Conservation (phyloP, 2,113 vertebrate genomes). For the Psittacula cyanocephala region DNA sequence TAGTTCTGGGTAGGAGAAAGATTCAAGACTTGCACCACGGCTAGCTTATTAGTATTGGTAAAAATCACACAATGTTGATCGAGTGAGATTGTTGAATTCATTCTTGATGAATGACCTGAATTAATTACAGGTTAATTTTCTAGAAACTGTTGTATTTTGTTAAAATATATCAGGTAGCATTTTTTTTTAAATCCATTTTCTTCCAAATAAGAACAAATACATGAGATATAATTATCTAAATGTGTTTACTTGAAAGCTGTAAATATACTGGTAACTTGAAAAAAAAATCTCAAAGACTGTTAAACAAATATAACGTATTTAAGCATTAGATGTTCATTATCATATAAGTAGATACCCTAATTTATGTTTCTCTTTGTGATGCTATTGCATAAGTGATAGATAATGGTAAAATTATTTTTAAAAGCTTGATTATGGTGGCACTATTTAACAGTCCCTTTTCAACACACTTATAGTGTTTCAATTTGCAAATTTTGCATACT, state of each 20-base stretch:
- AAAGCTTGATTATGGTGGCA: slow-evolving; percentile 41
- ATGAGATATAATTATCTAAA: background rate
- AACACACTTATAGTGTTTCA: slow-evolving; percentile 67
- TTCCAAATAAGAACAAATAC: background rate
- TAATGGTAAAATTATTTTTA: slow-evolving; percentile 13
- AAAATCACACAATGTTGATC: background rate
- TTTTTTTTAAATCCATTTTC: background rate
- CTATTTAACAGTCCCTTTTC: slow-evolving; percentile 64
- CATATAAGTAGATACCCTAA: background rate
- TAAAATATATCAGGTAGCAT: background rate
- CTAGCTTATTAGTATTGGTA: background rate
- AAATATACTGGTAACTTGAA: background rate
- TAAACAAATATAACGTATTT: background rate
- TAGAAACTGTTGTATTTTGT: background rate
- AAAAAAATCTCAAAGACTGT: background rate
- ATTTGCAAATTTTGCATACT: slow-evolving; percentile 74
- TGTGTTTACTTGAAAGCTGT: background rate
- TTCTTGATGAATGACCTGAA: background rate
- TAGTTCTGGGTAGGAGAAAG: background rate
- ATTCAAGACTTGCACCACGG: background rate
- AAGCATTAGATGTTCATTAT: background rate
- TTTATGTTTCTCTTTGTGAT: background rate
- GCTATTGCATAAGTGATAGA: background rate
- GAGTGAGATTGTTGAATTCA: background rate
- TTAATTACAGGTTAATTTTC: background rate